Evolutionary conservation across 2,888 invertebrate species (phyloP).

Genomic region (Tinea trinotella): DNA sequence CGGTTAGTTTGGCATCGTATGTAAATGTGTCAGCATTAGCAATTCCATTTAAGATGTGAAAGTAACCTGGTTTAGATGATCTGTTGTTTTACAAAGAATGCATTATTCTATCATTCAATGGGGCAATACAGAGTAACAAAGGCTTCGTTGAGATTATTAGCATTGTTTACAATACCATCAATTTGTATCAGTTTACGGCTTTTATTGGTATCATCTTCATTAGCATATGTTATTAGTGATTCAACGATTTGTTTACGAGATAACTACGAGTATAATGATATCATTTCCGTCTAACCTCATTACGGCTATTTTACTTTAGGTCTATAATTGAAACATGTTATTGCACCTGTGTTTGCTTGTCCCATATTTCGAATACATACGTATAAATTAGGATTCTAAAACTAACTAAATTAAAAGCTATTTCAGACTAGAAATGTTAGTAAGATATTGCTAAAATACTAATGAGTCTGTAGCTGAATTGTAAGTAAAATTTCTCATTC

Average conservation of each 20-base stretch:
- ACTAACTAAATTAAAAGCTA: no score
- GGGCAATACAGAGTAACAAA: constrained; percentile 4
- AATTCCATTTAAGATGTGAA: constrained; percentile 9
- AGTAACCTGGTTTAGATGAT: constrained; percentile 8
- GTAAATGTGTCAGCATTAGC: constrained; percentile 29
- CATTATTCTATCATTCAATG: neutral
- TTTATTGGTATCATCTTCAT: constrained; percentile 10
- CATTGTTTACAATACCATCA: constrained; percentile 9
- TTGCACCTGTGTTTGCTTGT: neutral
- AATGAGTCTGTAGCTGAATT: no score
- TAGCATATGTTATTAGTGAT: neutral
- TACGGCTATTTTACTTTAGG: neutral
- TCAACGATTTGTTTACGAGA: constrained; percentile 2
- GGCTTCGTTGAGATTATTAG: neutral
- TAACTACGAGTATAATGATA: neutral
- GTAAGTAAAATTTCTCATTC: no score
- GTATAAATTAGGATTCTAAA: no score
- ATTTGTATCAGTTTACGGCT: constrained; percentile 4
- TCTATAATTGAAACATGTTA: neutral
- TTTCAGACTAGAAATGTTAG: no score
- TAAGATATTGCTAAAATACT: no score
- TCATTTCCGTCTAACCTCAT: neutral
- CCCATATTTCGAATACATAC: neutral
- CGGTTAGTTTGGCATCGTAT: constrained; percentile 39
- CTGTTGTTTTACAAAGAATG: constrained; percentile 4